Base-by-base conservation (phyloP, 2,888 invertebrate species). In the Pheosia gnoma region DNA sequence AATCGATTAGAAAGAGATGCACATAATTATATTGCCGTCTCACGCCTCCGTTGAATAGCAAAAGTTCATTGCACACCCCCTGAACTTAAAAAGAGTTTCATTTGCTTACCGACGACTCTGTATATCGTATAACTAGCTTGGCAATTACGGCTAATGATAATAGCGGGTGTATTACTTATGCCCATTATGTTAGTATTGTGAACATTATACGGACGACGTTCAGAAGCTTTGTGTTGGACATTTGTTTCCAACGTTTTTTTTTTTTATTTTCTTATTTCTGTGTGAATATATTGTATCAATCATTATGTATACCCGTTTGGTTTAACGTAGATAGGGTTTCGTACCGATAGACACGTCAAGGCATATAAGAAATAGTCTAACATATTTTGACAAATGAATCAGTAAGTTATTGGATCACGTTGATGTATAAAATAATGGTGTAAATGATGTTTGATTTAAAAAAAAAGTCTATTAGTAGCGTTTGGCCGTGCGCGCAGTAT, bases 81-180 rank as follows among this genome's bases (percentile, higher is more conserved):
- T 67, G 73, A 70, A 72, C 75, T 76, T 71, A 75, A 78, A 80
- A 78, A 79, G 79, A 79, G 79, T 80, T 80, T 75, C 79, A 79
- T 79, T 79, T 78, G 80, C 80, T 78, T 75, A 77, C 80, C 71
- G 72, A 74, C 75, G 71, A 72, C 66, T 72, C 71, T 71, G 68
- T 75, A 68, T 75, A 75, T 75, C 70, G 77, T 71, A 74, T 75
- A 76, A 79, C 79, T 75, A 77, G 77, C 69, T 59, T 61, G 77
- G 84, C 86, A 86, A 87, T 87, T 87, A 87, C 78, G 71, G 71
- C 83, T 87, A 87, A 87, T 85, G 87, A 87, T 87, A 85, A 87
- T 83, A 84, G 81, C 77, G 59, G 67, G 79, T 84, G 84, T 87
- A 86, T 86, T 86, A 85, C 84, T 82, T 77, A 80, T 82, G 79